These are phyloP conservation scores for Colletes latitarsis DNA, from an alignment of 1,140 invertebrate species.

Conservation along the genomic window DNA sequence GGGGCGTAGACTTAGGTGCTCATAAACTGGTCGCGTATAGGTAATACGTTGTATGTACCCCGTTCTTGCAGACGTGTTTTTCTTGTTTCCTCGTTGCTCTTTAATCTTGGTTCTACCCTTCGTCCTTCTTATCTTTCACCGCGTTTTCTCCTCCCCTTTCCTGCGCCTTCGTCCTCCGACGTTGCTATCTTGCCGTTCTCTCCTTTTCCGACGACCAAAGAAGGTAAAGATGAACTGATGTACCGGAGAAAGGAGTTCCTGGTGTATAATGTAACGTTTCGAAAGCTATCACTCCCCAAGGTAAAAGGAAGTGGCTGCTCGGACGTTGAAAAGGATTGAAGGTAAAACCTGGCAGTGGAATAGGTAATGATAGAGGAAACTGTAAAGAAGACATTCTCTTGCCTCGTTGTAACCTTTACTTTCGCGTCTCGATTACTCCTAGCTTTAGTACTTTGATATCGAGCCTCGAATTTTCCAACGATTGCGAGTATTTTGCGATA, in stretches of 20 bases:
- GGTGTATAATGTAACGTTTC: conserved; percentile 51
- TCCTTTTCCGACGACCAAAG: neutral
- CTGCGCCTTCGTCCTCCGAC: neutral
- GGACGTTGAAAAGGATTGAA: conserved; percentile 33
- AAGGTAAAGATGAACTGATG: conserved; percentile 39
- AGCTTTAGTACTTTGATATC: neutral
- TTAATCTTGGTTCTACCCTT: conserved; percentile 6
- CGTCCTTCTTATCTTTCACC: neutral
- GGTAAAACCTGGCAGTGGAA: conserved; percentile 8
- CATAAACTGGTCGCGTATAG: conserved; percentile 29
- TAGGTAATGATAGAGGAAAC: neutral
- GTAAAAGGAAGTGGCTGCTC: conserved; percentile 25
- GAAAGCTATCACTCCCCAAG: conserved; percentile 43
- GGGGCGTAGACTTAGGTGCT: neutral
- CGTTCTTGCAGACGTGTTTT: neutral
- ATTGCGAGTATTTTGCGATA: neutral
- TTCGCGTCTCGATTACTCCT: neutral
- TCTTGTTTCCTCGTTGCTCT: neutral
- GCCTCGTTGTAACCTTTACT: neutral
- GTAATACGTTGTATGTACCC: conserved; percentile 12
- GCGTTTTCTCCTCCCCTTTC: neutral
- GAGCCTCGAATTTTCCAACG: neutral
- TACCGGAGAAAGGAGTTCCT: conserved; percentile 33
- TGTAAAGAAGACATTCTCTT: neutral
- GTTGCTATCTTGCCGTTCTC: neutral